Evolutionary conservation across 2,113 vertebrate genomes (phyloP), one percentile per base, ranked within the genome.

Genomic region (Papio anubis): DNA sequence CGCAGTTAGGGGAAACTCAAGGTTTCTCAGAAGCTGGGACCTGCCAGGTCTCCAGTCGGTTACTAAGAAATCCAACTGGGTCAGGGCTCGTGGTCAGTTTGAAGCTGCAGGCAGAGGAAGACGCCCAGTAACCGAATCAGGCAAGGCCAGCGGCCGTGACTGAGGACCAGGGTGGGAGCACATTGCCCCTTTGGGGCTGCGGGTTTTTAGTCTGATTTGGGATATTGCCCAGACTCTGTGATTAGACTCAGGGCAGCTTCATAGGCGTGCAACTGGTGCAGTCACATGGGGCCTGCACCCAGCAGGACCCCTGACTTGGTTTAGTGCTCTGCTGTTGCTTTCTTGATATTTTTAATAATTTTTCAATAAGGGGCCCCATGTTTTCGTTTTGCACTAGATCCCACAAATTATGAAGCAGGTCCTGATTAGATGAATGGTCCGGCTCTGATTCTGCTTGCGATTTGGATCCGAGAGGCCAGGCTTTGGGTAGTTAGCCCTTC

Each of bases 11-110:
- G 97, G 98, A 98, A 98, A 97, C 76, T 94, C 38, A 94, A 92
- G 95, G 90, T 96, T 98, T 98, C 96, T 98, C 96, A 95, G 98
- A 98, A 98, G 88, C 75, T 45, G 55, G 91, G 94, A 57, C 50
- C 0, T 11, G 87, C 50, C 91, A 81, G 87, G 52, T 93, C 97
- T 95, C 27, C 70, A 64, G 83, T 61, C 90, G 94, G 87, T 97
- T 92, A 88, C 55, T 81, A 45, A 94, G 83, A 40, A 59, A 73
- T 93, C 92, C 98, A 98, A 98, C 76, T 98, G 96, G 98, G 97
- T 98, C 98, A 98, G 80, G 59, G 80, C 18, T 81, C 52, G 78
- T 96, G 97, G 96, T 96, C 97, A 97, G 87, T 52, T 20, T 68
- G 32, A 90, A 91, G 94, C 86, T 50, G 25, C 0, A 7, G 93